These are phyloP conservation scores for Hemibagrus wyckioides DNA, from an alignment of 2,113 vertebrate genomes.

Conservation along the genomic window DNA sequence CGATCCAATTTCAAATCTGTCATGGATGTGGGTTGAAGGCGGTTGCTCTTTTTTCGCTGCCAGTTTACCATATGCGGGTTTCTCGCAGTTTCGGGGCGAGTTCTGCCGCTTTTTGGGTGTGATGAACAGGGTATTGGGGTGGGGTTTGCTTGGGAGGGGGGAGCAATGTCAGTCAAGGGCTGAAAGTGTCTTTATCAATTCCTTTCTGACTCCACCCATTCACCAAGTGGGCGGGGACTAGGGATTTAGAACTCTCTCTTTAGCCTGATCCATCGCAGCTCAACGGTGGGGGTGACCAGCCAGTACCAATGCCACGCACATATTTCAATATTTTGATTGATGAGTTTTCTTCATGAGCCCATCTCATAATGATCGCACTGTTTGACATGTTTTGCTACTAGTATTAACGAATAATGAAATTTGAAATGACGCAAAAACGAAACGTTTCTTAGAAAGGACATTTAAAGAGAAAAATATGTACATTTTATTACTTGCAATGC, in stretches of 20 bases:
- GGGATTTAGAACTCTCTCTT: constrained; percentile 59
- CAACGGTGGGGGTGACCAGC: constrained; percentile 46
- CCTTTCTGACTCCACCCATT: constrained; percentile 62
- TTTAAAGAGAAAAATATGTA: constrained; percentile 60
- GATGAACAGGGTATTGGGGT: constrained; percentile 48
- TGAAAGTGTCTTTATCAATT: constrained; percentile 56
- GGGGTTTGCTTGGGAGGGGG: constrained; percentile 48
- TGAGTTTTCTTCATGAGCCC: constrained; percentile 70
- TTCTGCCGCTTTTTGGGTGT: constrained; percentile 43
- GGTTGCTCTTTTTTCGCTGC: constrained; percentile 58
- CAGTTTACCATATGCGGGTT: constrained; percentile 61
- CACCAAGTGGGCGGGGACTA: constrained; percentile 60
- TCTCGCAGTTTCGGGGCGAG: constrained; percentile 41
- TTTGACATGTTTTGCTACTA: constrained; percentile 73
- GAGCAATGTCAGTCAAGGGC: constrained; percentile 50
- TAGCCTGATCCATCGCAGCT: constrained; percentile 65
- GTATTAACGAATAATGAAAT: constrained; percentile 65
- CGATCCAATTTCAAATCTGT: constrained; percentile 37
- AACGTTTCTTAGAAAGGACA: constrained; percentile 62
- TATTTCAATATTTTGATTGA: constrained; percentile 69
- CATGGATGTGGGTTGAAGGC: constrained; percentile 56
- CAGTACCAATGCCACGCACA: constrained; percentile 68
- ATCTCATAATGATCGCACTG: constrained; percentile 66
- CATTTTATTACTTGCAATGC: constrained; percentile 67
- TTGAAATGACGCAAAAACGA: constrained; percentile 57